phyloP scores from a whole-genome alignment of 1,140 invertebrate species.

The Zaprionus davidi region DNA sequence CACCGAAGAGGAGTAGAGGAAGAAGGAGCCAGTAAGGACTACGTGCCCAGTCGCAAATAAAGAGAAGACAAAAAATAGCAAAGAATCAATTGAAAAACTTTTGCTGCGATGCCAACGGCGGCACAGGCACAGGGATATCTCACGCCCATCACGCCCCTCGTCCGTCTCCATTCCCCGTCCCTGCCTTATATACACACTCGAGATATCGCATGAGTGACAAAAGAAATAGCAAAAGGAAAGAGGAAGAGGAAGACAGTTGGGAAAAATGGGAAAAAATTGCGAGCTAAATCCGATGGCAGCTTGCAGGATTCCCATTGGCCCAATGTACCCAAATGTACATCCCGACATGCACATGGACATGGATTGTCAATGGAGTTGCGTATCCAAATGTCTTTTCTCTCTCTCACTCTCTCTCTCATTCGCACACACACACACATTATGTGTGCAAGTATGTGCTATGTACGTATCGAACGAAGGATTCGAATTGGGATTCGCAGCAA shows the following conservation, averaged over 20 bases:
- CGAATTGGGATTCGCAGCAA: slow-evolving; percentile 36
- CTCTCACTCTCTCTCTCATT: background rate
- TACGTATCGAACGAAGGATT: slow-evolving; percentile 28
- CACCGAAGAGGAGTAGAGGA: background rate
- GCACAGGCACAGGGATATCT: slow-evolving; percentile 39
- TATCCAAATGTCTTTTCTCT: slow-evolving; percentile 61
- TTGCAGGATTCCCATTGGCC: slow-evolving; percentile 71
- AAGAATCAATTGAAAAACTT: slow-evolving; percentile 80
- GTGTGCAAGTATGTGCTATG: slow-evolving; percentile 17
- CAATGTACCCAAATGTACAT: slow-evolving; percentile 51
- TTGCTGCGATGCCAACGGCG: slow-evolving; percentile 33
- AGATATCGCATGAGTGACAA: slow-evolving; percentile 76
- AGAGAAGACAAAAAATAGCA: slow-evolving; percentile 66
- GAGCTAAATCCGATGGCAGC: slow-evolving; percentile 74
- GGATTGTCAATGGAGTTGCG: slow-evolving; percentile 76
- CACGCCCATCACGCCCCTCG: slow-evolving; percentile 58
- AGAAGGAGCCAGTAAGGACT: slow-evolving; percentile 28
- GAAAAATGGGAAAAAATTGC: slow-evolving; percentile 52
- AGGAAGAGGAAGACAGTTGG: background rate
- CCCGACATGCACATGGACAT: slow-evolving; percentile 43
- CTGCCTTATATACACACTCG: slow-evolving; percentile 48
- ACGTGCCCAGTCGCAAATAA: slow-evolving; percentile 64
- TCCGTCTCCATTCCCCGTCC: background rate
- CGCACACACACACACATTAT: background rate
- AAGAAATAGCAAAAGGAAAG: slow-evolving; percentile 56